Evolutionary conservation across 2,797 vertebrate genomes (phyloP).

Genomic region (Betta splendens): DNA sequence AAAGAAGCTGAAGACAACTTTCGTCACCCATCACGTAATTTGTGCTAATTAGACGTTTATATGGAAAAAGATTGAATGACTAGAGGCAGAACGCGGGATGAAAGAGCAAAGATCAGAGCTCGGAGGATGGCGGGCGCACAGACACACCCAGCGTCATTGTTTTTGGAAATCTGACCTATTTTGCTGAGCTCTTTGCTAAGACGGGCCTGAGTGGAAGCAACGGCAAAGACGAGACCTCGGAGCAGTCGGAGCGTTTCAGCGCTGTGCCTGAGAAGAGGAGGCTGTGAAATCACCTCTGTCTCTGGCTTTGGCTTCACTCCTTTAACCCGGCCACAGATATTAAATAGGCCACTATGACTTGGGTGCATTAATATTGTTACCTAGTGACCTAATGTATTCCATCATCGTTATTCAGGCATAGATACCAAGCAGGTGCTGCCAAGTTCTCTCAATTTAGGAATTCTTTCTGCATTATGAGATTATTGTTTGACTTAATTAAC

Average conservation of each 20-base stretch:
- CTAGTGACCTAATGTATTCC: background rate
- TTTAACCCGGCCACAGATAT: constrained; percentile 19
- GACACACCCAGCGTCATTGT: constrained; percentile 62
- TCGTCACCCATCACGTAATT: constrained; percentile 24
- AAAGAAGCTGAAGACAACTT: background rate
- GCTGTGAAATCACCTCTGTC: constrained; percentile 28
- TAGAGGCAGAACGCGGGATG: constrained; percentile 18
- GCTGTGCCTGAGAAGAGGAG: constrained; percentile 26
- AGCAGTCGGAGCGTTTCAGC: constrained; percentile 34
- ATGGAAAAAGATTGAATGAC: constrained; percentile 3
- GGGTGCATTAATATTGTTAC: constrained; percentile 13
- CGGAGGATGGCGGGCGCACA: constrained; percentile 38
- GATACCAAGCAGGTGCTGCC: constrained; percentile 22
- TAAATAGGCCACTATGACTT: constrained; percentile 10
- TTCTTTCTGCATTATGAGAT: constrained; percentile 16
- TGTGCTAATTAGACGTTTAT: constrained; percentile 9
- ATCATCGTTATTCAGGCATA: constrained; percentile 6
- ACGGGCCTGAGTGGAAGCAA: constrained; percentile 46
- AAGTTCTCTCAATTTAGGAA: constrained; percentile 22
- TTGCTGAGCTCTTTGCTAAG: constrained; percentile 51
- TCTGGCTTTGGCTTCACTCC: constrained; percentile 18
- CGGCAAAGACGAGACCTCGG: constrained; percentile 40
- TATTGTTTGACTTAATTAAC: no score
- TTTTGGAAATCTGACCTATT: constrained; percentile 80
- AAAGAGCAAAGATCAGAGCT: constrained; percentile 35